A percentile compares a stretch with the other conserved stretches of the same genome.
Conservation (phyloP, 2,113 vertebrate genomes). For the Gorsachius goisagi region DNA sequence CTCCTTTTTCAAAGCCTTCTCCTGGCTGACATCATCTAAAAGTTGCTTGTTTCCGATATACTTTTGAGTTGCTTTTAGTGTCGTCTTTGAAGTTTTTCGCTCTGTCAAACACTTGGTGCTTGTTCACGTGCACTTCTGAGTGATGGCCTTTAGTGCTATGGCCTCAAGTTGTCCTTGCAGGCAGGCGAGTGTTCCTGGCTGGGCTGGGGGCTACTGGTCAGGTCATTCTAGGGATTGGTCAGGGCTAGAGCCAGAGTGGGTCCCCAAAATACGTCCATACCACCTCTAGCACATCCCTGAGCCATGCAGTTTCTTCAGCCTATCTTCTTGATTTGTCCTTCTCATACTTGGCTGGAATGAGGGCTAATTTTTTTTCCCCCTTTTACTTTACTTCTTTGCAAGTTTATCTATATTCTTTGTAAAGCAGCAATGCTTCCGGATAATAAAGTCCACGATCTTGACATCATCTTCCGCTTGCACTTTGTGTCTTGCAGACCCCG, state of each 20-base stretch:
- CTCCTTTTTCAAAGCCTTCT: neutral
- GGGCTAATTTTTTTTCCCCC: neutral
- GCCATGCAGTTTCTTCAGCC: neutral
- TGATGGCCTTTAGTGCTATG: rapidly evolving
- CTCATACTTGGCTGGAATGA: neutral
- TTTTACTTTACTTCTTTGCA: neutral
- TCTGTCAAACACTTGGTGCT: rapidly evolving
- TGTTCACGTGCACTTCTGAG: neutral
- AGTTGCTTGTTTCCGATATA: neutral
- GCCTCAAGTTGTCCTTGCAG: neutral
- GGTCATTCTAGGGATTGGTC: too few species aligned
- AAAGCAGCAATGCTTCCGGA: neutral
- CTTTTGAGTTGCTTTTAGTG: neutral
- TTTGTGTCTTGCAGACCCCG: neutral
- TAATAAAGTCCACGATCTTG: neutral
- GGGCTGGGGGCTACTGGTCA: too few species aligned
- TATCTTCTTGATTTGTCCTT: neutral
- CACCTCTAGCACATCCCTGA: neutral
- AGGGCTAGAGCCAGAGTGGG: neutral
- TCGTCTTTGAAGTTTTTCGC: neutral
- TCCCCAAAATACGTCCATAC: neutral
- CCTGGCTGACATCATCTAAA: neutral
- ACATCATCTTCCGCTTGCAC: neutral
- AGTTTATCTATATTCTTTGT: neutral
- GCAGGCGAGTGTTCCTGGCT: rapidly evolving